Evolutionary conservation across 2,113 vertebrate genomes (phyloP), one percentile per base, ranked within the genome.

Genomic region (Semnornis frantzii): DNA sequence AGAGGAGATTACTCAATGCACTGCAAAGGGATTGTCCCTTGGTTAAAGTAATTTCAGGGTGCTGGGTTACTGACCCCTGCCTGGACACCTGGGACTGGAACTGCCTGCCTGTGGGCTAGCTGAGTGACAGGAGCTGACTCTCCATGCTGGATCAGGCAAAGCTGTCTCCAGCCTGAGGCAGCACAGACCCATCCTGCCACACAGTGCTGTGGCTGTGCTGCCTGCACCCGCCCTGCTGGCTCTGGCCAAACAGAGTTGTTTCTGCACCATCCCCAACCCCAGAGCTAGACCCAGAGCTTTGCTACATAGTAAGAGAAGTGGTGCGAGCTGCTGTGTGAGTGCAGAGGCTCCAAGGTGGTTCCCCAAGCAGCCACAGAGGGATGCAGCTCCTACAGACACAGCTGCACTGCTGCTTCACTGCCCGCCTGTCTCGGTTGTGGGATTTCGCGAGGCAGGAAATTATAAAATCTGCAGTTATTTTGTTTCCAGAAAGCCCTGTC

Each of bases 1-100:
- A 81, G 1, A 90, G 39, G 30, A n/a, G 27, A 30, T 65, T 65
- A 86, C 86, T 86, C 76, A 84, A 88, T 81, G 72, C 37, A 17
- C 23, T 82, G 69, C 60, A 93, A 94, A 95, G 85, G n/a, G 73
- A 74, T 84, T 83, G 65, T 81, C 23, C 54, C 5, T 12, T 54
- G 78, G 54, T 92, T 83, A 81, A 93, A 87, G 37, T 74, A 68
- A 75, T 84, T 96, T 86, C 73, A 75, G 64, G 16, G 78, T 76
- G 20, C 91, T n/a, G 3, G 7, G 87, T 89, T 91, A 63, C 82
- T 91, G 82, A 91, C 82, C 39, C 87, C 28, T 37, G n/a, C 44
- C 55, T 87, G 70, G 44, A 65, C 30, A 15, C 39, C 42, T n/a
- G 71, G 42, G 15, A 11, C 34, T 80, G 18, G 62, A 92, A 42